Evolutionary conservation across 2,888 invertebrate genomes (phyloP), one percentile per base, ranked within the genome.

Genomic region (Phaonia tiefii): DNA sequence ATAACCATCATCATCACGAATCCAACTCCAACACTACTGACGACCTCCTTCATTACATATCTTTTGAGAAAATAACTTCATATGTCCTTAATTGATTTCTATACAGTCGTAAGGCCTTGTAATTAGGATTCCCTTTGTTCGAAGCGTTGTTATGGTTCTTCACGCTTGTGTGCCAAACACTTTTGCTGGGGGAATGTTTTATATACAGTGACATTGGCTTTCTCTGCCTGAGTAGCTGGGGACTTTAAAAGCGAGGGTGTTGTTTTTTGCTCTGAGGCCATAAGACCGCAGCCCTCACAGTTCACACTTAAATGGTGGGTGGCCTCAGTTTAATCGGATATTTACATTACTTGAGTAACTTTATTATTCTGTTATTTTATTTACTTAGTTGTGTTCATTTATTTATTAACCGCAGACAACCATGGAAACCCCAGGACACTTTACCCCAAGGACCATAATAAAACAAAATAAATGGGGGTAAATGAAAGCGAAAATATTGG

Each of bases 241-340:
- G 31, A 31, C 31, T 31, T 31, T 5, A 8, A 31, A 31, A 31
- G 1, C 39, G 63, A 20, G 63, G 63, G 63, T 63, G 63, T n/a
- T n/a, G n/a, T n/a, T n/a, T 17, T 63, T 22, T 17, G 60, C 63
- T 15, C 37, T 63, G 37, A 22, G 42, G 13, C 42, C 11, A 39
- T 63, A 37, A 39, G 20, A 20, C 20, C 39, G 7, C 63, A 39
- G 20, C 42, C 42, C 63, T 22, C 22, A 22, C 39, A 17, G 74
- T 77, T 77, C 74, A 77, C 77, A 77, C 74, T 80, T 71, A 54
- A 71, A 46, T 81, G 46, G 77, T 77, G 80, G 74, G 77, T 81
- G 76, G 76, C 71, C 60, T 46, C 70, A 46, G 71, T 60, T 75
- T 72, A 63, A 75, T 66, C 44, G 77, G 66, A 71, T 44, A 77